Percentiles rank a stretch among this genome's conserved stretches.
These are phyloP conservation scores for Mastigias papua DNA, from an alignment of 30 jellyfish, hydroid and myxozoan species.

Conservation along the genomic window DNA sequence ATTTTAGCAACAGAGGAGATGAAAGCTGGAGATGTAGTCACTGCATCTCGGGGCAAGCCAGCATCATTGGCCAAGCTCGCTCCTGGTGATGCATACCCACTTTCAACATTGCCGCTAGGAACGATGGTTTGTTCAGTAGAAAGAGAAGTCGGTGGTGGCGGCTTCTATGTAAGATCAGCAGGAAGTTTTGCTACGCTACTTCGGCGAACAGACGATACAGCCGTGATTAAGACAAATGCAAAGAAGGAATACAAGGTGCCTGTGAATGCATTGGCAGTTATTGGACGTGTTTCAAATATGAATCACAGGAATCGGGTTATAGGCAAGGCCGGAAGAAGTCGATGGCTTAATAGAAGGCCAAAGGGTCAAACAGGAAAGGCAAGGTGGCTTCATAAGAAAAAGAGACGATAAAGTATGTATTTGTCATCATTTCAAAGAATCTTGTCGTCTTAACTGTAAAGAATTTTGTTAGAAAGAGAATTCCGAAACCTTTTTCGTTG, in stretches of 20 bases:
- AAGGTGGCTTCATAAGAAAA: constrained; percentile 94
- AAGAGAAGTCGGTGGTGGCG: constrained; percentile 95
- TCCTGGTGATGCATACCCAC: constrained; percentile 98
- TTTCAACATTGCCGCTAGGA: constrained; percentile 88
- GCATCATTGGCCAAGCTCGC: constrained; percentile 80
- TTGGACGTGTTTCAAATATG: constrained; percentile 93
- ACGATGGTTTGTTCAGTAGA: constrained; percentile 94
- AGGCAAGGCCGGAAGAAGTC: constrained; percentile 99
- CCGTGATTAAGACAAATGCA: constrained; percentile 69
- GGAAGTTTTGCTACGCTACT: constrained; percentile 89
- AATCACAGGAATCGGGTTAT: constrained; percentile 81
- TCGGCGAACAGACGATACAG: constrained; percentile 63
- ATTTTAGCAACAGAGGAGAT: constrained; percentile 92
- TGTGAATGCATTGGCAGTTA: constrained; percentile 84
- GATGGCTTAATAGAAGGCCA: constrained; percentile 98
- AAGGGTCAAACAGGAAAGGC: constrained; percentile 97
- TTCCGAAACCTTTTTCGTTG: too few relatives aligned
- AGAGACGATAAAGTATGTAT: constrained; percentile 64
- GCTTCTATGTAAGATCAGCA: constrained; percentile 85
- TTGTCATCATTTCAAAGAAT: too few relatives aligned
- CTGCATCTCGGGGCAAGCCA: constrained; percentile 97
- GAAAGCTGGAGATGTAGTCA: constrained; percentile 86
- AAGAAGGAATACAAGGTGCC: constrained; percentile 70
- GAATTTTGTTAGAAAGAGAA: too few relatives aligned
- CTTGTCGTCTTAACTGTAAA: too few relatives aligned